Base-by-base conservation (phyloP, 2,113 vertebrate genomes). In the Hepsetus odoe region DNA sequence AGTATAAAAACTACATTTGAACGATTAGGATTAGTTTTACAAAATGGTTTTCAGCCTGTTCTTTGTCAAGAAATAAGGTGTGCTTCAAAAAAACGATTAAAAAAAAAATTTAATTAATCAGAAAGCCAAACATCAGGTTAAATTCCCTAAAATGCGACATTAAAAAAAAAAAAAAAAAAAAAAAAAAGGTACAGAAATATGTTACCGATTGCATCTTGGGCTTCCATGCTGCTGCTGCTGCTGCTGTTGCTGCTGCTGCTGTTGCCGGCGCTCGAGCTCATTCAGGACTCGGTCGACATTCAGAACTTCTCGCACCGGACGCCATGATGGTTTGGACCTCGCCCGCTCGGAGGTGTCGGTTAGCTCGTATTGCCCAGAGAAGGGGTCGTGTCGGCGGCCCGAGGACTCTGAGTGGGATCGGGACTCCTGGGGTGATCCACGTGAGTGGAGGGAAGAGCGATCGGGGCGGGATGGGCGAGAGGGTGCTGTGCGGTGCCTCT, bases 241-340 rank as follows among this genome's bases (percentile, higher is more conserved):
- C 10, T 85, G 92, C 4, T 94, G 93, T 16, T 44, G 42, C 24
- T 93, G 95, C 2, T 80, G 70, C 20, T 85, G 92, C 5, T 94
- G 93, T 28, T 93, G 95, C 0, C 93, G 93, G 33, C 91, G 95
- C 82, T 96, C 96, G 83, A 93, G 89, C 53, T 98, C 97, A 0
- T 83, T 96, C 80, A 98, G 93, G 55, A 99, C 93, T 1, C 93
- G 96, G 85, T 99, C 98, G 8, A 99, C 98, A 0, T 99, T 99
- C n/a, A 99, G 79, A 0, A 95, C 96, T 82, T 99, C 96, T 26
- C 98, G 87, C 87, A 96, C 91, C 2, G 98, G 98, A 80, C 93
- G 95, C 97, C 97, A 99, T 0, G 90, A 90, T 8, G 93, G 91
- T 74, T 92, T 95, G n/a, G 83, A 87, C 86, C 93, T 94, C 85